Conservation (phyloP, 2,888 invertebrate species). For the Microchrysa polita region DNA sequence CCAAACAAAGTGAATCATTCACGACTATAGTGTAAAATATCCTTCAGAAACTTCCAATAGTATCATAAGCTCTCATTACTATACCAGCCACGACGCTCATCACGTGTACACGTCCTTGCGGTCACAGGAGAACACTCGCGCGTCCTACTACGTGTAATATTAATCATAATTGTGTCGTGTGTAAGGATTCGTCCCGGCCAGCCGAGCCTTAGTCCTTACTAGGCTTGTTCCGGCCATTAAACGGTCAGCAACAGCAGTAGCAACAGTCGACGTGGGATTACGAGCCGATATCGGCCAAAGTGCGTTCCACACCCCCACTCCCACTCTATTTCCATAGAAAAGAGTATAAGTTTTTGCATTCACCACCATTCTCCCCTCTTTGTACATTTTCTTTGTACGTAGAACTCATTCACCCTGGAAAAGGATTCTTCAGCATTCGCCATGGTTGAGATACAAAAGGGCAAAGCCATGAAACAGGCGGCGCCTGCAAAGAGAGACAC, state of each 20-base stretch:
- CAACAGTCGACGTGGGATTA: too few relatives aligned
- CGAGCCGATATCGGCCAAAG: background rate
- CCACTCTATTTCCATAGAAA: too few relatives aligned
- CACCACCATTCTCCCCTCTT: background rate
- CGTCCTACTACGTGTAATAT: background rate
- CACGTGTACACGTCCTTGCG: constrained; percentile 22
- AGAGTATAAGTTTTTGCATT: constrained; percentile 12
- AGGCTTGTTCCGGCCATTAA: too few relatives aligned
- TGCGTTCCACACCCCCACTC: background rate
- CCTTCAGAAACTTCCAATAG: constrained; percentile 3
- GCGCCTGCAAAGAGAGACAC: constrained; percentile 63
- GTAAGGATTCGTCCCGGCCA: too few relatives aligned
- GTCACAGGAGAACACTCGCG: constrained; percentile 18
- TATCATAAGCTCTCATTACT: background rate
- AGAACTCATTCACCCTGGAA: constrained; percentile 34
- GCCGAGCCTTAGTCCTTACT: too few relatives aligned
- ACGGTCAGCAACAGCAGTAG: constrained; percentile 32
- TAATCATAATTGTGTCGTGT: too few relatives aligned
- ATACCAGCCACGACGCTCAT: background rate
- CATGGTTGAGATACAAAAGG: constrained; percentile 64
- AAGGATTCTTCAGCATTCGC: constrained; percentile 34
- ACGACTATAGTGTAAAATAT: constrained; percentile 23
- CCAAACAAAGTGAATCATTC: too few relatives aligned
- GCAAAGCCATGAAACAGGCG: constrained; percentile 60
- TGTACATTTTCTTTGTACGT: background rate